These are phyloP conservation scores for Tetrax tetrax DNA, from an alignment of 2,113 vertebrate species.

Conservation along the genomic window DNA sequence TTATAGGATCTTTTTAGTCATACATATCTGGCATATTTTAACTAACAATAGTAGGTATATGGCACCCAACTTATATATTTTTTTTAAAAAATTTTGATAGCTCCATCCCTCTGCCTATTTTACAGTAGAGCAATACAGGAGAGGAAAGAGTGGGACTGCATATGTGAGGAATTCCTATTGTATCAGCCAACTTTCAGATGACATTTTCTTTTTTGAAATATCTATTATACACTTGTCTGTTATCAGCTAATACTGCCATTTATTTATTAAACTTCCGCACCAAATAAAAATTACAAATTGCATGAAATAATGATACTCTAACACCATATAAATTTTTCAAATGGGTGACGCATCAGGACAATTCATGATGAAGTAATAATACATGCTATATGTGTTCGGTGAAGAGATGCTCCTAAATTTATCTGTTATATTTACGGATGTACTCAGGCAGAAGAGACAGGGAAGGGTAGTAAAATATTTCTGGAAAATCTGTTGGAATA, in stretches of 20 bases:
- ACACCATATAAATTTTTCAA: not conserved
- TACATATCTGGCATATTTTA: fast-evolving
- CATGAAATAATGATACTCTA: not conserved
- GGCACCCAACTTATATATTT: not conserved
- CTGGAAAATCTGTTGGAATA: not conserved
- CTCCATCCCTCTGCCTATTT: not conserved
- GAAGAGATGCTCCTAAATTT: not conserved
- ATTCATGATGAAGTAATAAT: not conserved
- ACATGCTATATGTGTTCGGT: fast-evolving
- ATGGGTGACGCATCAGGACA: not conserved
- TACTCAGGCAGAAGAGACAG: not conserved
- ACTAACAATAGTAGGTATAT: not conserved
- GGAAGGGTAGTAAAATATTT: not conserved
- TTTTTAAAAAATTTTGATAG: not conserved
- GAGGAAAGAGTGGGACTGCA: not conserved
- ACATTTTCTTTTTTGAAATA: not conserved
- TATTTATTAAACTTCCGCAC: not conserved
- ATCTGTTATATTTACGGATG: not conserved
- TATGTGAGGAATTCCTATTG: not conserved
- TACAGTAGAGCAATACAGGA: not conserved
- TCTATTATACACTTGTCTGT: not conserved
- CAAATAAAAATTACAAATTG: not conserved
- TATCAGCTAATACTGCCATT: not conserved
- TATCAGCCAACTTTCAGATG: not conserved
- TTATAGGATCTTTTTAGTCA: not conserved